Evolutionary conservation across 1,140 invertebrate genomes (phyloP), one percentile per base, ranked within the genome.

Genomic region (Monomorium pharaonis): DNA sequence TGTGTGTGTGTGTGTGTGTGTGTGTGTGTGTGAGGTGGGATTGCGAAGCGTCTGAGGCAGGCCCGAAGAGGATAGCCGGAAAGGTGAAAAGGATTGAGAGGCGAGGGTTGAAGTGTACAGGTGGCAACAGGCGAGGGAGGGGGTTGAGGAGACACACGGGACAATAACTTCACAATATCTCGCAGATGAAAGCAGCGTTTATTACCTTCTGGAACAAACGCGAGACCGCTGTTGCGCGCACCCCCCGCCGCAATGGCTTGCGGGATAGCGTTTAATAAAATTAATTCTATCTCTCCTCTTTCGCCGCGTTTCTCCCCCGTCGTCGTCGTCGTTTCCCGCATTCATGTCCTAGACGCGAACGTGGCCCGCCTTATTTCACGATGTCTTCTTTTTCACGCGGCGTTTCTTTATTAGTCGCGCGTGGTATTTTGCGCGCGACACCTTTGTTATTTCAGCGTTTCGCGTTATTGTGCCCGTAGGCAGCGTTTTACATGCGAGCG

Each of bases 111-210:
- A 7, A 21, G 18, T 12, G 30, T 51, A 51, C 42, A 24, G 27
- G 47, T 21, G 44, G n/a, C 0, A 9, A 18, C 27, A 33, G n/a
- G 18, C 5, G 37, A 16, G 54, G 18, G 54, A 60, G 44, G n/a
- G n/a, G n/a, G n/a, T n/a, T n/a, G n/a, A n/a, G n/a, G n/a, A n/a
- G n/a, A n/a, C n/a, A 33, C 24, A 24, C 9, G 54, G 54, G 89
- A 90, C 89, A 90, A 90, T 90, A 90, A 90, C 88, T 90, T 89
- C 21, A 21, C 84, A 86, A 90, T 84, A 88, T 90, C 89, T 90
- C 89, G 86, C 84, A 80, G 84, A 90, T 90, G 89, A 90, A 90
- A 88, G 86, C 83, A 56, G 84, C 89, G 89, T 90, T 90, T 90
- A 90, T 90, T 90, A 90, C 86, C 84, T 86, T 58, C 69, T 65